These are phyloP conservation scores for Ciona savignyi DNA, from an alignment of 23 tunicate genomes.

Conservation along the genomic window DNA sequence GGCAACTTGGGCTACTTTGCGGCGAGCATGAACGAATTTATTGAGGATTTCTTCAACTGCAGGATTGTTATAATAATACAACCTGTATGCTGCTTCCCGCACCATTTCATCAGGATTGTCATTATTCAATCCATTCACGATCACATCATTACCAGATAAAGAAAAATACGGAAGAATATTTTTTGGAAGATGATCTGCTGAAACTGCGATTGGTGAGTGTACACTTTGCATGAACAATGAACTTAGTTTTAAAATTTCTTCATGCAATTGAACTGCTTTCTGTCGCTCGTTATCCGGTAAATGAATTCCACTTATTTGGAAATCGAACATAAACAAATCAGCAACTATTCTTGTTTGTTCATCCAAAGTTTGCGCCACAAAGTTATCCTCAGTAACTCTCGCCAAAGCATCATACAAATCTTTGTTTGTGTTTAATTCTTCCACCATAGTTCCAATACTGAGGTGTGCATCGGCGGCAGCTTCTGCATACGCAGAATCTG, in stretches of 20 bases:
- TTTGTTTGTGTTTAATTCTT: conserved; percentile 75
- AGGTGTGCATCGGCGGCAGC: conserved; percentile 96
- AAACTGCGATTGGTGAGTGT: conserved; percentile 6
- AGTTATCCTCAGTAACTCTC: conserved; percentile 33
- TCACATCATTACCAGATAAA: conserved; percentile 17
- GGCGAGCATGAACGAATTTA: conserved; percentile 56
- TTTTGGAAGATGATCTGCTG: conserved; percentile 50
- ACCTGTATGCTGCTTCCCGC: conserved; percentile 70
- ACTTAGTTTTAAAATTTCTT: conserved; percentile 63
- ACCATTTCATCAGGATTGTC: conserved; percentile 66
- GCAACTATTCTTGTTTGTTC: conserved; percentile 86
- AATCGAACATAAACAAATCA: conserved; percentile 80
- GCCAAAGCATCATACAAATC: conserved; percentile 45
- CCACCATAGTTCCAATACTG: conserved; percentile 80
- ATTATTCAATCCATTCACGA: conserved; percentile 33
- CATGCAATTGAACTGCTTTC: conserved; percentile 81
- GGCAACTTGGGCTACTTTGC: conserved; percentile 66
- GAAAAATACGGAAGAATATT: conserved; percentile 43
- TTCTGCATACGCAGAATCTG: conserved; percentile 46
- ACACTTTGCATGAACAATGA: conserved; percentile 42
- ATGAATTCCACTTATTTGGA: conserved; percentile 86
- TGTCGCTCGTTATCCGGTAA: conserved; percentile 36
- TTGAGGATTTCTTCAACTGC: conserved; percentile 30
- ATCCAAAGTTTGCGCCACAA: conserved; percentile 49
- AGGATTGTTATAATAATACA: conserved; percentile 54